Evolutionary conservation across 2,888 invertebrate genomes (phyloP), one percentile per base, ranked within the genome.

Genomic region (Drepanosiphum platanoidis): DNA sequence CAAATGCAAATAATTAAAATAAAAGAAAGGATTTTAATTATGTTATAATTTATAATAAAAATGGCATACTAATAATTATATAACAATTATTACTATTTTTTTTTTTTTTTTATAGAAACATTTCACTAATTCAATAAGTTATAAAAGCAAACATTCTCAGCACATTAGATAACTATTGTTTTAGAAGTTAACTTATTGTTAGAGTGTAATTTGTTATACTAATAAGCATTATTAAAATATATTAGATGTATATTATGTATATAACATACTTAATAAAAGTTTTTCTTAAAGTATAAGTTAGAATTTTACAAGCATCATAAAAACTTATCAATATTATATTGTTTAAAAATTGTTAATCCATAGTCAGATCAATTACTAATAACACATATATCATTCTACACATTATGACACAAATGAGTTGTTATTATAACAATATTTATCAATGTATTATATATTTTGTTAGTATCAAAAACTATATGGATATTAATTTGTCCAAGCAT

Each of bases 401-500:
- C 13, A 22, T 32, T 32, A 32, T 30, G n/a, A n/a, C n/a, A n/a
- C n/a, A n/a, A n/a, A n/a, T n/a, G n/a, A n/a, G n/a, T n/a, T n/a
- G n/a, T n/a, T n/a, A n/a, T n/a, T n/a, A n/a, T n/a, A 32, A 46
- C 11, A 52, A 70, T 1, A 52, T 80, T 66, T 1, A 80, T 46
- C 34, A 79, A 52, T 80, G 39, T 9, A 34, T 18, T 27, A 36
- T 61, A 77, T 61, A 39, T 58, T 58, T 39, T 81, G 71, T 81
- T 81, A 82, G 61, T 82, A 61, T 61, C 18, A 18, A 66, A 66
- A n/a, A n/a, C 39, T 72, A 22, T 32, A 58, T 39, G 8, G 30
- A 1, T 27, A 52, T 68, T 71, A 81, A 32, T 82, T 42, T 32
- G 58, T 80, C 34, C 34, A 78, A 64, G 39, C 64, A 78, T 39